Base-by-base conservation (phyloP, 1,140 invertebrate species). In the Cepaea nemoralis region DNA sequence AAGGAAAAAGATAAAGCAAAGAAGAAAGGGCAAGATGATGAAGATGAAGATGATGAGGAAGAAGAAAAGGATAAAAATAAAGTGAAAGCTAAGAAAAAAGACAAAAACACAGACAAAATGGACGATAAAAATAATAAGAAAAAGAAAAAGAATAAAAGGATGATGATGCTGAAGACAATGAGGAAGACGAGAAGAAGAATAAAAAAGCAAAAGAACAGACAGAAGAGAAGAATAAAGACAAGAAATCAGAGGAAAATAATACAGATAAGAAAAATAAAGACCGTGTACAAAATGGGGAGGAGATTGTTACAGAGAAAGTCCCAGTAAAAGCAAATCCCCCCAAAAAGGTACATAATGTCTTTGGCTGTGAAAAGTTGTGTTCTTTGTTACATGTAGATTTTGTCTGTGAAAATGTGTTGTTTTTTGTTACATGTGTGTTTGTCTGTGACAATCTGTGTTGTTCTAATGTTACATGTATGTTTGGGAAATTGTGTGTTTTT, bases 171-270 rank as follows among this genome's bases (percentile, higher is more conserved):
- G 40, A 79, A 31, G 63, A 69, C 12, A 31, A 69, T 40, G 59
- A 45, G 2, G 37, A 79, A 40, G 27, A 42, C 40, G 40, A 79
- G 69, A 31, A 79, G 6, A 39, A 79, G 69, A 39, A 67, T n/a
- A 39, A 67, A 69, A 31, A 69, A 22, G 37, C 31, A 19, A 39
- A 69, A 37, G 37, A 37, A 59, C 31, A 69, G 27, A 35, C 42
- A 10, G n/a, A 67, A 45, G 37, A 79, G 10, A 37, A 66, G n/a
- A n/a, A 67, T 33, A 79, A 67, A 42, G 40, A 69, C 10, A 31
- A 79, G 12, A 42, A 79, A 31, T 24, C 40, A 42, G 45, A 79
- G n/a, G 69, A 67, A n/a, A 55, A 79, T 1, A 37, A 79, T 16
- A 42, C 31, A 6, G 39, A 79, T 12, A 31, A 66, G 6, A 40